phyloP scores from a whole-genome alignment of 2,113 vertebrate species.

The Vanacampus margaritifer region DNA sequence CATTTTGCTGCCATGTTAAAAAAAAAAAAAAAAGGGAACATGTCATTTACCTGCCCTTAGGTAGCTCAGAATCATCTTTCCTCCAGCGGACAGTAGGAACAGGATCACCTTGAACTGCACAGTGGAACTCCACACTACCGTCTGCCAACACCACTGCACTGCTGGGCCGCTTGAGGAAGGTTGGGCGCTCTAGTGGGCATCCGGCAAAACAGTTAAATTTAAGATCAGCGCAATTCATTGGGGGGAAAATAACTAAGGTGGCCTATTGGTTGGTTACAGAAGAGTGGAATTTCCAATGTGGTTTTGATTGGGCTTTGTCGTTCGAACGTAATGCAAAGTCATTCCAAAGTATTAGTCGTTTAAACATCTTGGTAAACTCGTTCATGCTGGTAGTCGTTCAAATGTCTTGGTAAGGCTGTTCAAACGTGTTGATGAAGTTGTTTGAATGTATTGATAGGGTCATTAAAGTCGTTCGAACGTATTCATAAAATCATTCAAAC shows the following conservation, averaged over 20 bases:
- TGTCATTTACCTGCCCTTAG: constrained; percentile 82
- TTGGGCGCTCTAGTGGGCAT: constrained; percentile 75
- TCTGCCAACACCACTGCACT: constrained; percentile 87
- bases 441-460: too few relatives aligned
- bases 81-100: constrained; percentile 91
- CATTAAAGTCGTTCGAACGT: too few relatives aligned
- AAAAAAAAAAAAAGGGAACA: constrained; percentile 7
- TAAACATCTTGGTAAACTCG: too few relatives aligned
- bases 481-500: too few relatives aligned
- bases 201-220: not conserved
- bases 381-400: too few relatives aligned
- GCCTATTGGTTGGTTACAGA: too few relatives aligned
- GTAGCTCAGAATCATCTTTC: constrained; percentile 89
- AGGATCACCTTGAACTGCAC: constrained; percentile 88
- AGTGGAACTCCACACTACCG: constrained; percentile 87
- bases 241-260: not conserved
- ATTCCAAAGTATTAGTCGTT: too few relatives aligned
- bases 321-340: too few relatives aligned
- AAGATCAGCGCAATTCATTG: not conserved
- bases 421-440: too few relatives aligned
- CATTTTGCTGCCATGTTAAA: constrained; percentile 9
- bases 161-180: constrained; percentile 87
- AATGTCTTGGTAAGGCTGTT: too few relatives aligned
- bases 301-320: too few relatives aligned
- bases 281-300: too few relatives aligned